Evolutionary conservation across 2,113 vertebrate species (phyloP), one percentile per base, ranked within the genome.

Genomic region (Myiopsitta monachus): DNA sequence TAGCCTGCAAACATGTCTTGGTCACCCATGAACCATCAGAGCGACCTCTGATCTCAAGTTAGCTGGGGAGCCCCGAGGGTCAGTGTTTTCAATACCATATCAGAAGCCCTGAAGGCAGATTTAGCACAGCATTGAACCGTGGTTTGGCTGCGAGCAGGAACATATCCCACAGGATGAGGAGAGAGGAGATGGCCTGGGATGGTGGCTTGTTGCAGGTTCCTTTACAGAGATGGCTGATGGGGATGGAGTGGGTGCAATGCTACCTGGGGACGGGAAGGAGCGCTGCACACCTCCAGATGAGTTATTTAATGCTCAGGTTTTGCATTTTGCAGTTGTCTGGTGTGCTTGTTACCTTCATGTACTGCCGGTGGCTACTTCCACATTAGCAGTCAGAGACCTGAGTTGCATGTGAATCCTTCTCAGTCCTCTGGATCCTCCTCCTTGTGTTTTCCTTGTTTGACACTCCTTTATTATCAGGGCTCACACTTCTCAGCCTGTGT

Each of bases 401-500:
- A 70, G 51, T 47, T n/a, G 7, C 26, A 49, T 52, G 59, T 6
- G 0, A 93, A 61, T 70, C 79, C 61, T 57, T 43, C 79, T 66
- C 52, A 72, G 73, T 61, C 52, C 83, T 49, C 77, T 79, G 59
- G 52, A 87, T 96, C 82, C 78, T 94, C 54, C 77, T 92, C 77
- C 73, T 86, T 41, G 55, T 92, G 84, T 87, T 87, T 93, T 66
- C 93, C 83, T 83, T 28, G 66, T 87, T 61, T 90, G 88, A 78
- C 78, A 47, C 94, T 92, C 91, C 88, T 94, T 96, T 94, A 93
- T 96, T 96, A 94, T 92, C 77, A 28, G 85, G 68, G 69, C 90
- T 96, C 81, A 81, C 87, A 93, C 91, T 95, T 95, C 93, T 55
- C 86, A 90, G 87, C 89, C 96, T 75, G 81, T 93, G 95, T 90